Base-by-base conservation (phyloP, 2,888 invertebrate genomes). In the Oscheius sp. region DNA sequence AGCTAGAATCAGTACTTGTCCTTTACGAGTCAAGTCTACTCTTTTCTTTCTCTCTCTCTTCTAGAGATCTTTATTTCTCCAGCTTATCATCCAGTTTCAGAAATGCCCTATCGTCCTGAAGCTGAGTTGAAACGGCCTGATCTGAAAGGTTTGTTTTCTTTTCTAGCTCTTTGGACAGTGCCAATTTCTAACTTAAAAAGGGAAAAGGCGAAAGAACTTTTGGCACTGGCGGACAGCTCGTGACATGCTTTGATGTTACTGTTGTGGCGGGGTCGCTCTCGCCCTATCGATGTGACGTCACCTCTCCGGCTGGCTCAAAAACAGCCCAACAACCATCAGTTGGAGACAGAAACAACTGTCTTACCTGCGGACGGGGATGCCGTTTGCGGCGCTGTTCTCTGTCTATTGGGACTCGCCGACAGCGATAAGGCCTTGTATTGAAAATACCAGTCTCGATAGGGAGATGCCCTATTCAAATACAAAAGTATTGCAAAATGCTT, bases 91-190 rank as follows among this genome's bases (percentile, higher is more conserved):
- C 33, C 66, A 10, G 3, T 68, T 57, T 62, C 42, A 60, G 60
- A 37, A 32, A 83, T 84, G 84, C 84, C 84, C 11, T 84, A 84
- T 66, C 78, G 84, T 70, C 84, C 84, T 33, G 84, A 84, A 78
- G 76, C 76, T 51, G 84, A 84, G 58, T 70, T 84, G 66, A 84
- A 84, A 59, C 76, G 84, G 29, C 84, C 84, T 29, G 84, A 84
- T 59, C 75, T 84, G 29, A 84, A 84, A 71, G 84, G 80, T 80
- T 65, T 9, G 70, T 33, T 11, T 13, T 29, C 11, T 11, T 29
- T 21, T 53, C 53, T 53, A 13, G 21, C 21, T 21, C 21, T 21
- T 29, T 53, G n/a, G 57, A 21, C 42, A n/a, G 47, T 35, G n/a
- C 32, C 9, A 21, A 0, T 47, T 2, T 2, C 2, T 21, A 2